Conservation (phyloP, 2,113 vertebrate species). For the Pandion haliaetus region DNA sequence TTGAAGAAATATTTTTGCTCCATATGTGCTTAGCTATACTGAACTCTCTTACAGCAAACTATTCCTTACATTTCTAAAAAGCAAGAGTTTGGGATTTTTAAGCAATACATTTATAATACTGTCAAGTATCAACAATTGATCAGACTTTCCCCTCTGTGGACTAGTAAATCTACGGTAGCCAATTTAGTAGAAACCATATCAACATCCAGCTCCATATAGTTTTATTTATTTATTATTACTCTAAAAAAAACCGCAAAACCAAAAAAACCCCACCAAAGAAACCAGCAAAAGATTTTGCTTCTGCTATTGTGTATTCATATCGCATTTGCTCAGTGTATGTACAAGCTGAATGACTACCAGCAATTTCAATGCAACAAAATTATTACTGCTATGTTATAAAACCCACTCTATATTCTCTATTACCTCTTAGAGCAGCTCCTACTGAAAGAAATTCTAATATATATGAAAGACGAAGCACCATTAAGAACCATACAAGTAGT, state of each 20-base stretch:
- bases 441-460: slow-evolving; percentile 8
- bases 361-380: slow-evolving; percentile 24
- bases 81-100: not conserved
- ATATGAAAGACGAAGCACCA: not conserved
- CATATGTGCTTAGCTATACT: not conserved
- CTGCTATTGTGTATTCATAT: not conserved
- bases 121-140: not conserved
- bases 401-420: not conserved
- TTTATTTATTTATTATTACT: not conserved
- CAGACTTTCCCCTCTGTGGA: not conserved
- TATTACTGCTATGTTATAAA: not conserved
- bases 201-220: not conserved
- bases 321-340: not conserved
- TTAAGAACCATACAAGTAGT: not conserved
- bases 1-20: not conserved
- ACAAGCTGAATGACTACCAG: slow-evolving; percentile 7
- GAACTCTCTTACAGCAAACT: not conserved
- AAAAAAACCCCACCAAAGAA: not conserved
- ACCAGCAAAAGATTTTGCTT: not conserved
- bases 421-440: not conserved
- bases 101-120: not conserved
- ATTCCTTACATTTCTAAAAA: not conserved
- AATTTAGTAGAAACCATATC: slow-evolving; percentile 44
- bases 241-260: not conserved
- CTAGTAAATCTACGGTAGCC: not conserved